phyloP scores from a whole-genome alignment of 2,113 vertebrate genomes.

The Fukomys damarensis region DNA sequence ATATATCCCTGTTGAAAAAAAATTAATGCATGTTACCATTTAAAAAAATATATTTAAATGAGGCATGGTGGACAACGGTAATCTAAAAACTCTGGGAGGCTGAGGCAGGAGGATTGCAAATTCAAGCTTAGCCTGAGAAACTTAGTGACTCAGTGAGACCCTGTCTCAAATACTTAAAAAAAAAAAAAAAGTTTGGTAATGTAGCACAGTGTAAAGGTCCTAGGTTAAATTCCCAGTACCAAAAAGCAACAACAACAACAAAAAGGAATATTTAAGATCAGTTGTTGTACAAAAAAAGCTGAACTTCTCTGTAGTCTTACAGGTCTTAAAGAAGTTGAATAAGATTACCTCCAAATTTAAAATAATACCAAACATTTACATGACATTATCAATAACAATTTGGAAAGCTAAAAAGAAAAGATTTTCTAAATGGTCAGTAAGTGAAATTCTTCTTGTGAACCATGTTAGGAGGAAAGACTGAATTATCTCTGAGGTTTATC shows the following conservation, averaged over 20 bases:
- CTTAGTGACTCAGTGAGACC: neutral
- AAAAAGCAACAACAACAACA: neutral
- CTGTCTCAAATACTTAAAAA: neutral
- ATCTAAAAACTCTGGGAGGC: neutral
- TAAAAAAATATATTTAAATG: neutral
- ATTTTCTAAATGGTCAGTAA: neutral
- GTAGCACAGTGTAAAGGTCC: neutral
- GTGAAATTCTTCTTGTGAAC: neutral
- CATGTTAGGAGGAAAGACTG: neutral
- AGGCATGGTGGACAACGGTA: neutral
- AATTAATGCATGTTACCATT: neutral
- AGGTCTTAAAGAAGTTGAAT: neutral
- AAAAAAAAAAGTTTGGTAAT: neutral
- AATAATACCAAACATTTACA: neutral
- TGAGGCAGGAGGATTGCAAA: neutral
- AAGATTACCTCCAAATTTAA: neutral
- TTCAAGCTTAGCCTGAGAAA: neutral
- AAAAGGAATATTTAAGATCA: slow-evolving; percentile 28
- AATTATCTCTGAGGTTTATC: neutral
- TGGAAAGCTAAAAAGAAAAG: neutral
- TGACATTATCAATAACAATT: neutral
- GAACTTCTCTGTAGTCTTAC: neutral
- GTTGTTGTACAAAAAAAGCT: neutral
- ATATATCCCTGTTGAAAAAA: neutral
- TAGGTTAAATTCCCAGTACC: neutral